Base-by-base conservation (phyloP, 1,140 invertebrate genomes). In the Drosophila nebulosa region DNA sequence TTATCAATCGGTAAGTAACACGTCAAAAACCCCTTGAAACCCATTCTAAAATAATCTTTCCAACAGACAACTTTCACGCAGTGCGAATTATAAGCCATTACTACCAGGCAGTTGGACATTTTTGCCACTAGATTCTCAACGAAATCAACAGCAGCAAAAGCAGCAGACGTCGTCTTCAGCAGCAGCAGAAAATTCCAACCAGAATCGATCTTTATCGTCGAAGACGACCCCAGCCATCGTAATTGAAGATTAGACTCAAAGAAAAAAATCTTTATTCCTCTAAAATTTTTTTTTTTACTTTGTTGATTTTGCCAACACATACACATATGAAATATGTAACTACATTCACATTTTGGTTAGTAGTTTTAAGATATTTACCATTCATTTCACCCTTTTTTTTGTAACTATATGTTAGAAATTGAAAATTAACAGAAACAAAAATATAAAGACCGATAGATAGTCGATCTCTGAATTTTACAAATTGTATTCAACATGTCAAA, bases 101-200 rank as follows among this genome's bases (percentile, higher is more conserved):
- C 27, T 88, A 24, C 81, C 81, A 9, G 81, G 36, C 0, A 42
- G 69, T 1, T 86, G 83, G 83, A 75, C 66, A 18, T 86, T 86
- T 50, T 4, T 69, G 5, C 59, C 78, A 0, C 18, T 67, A 21
- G 58, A 77, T 10, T 7, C 39, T 21, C 52, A 61, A 10, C 0
- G 27, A 1, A 0, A 56, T 22, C 10, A 50, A 16, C 51, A 18
- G 21, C 26, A 65, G 22, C 39, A n/a, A n/a, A 0, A 56, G 16
- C 76, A 64, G 26, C 46, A 63, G 24, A 22, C 32, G 7, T 35
- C 21, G 18, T 39, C 16, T 21, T 22, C 10, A 50, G 21, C 51
- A 18, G 21, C 26, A 65, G 22, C 39, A n/a, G 21, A 35, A 57
- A 10, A 10, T 42, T 4, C 36, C 65, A 36, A 16, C 16, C 6